Base-by-base conservation (phyloP, 2,888 invertebrate genomes). In the Orchesellides sinensis region DNA sequence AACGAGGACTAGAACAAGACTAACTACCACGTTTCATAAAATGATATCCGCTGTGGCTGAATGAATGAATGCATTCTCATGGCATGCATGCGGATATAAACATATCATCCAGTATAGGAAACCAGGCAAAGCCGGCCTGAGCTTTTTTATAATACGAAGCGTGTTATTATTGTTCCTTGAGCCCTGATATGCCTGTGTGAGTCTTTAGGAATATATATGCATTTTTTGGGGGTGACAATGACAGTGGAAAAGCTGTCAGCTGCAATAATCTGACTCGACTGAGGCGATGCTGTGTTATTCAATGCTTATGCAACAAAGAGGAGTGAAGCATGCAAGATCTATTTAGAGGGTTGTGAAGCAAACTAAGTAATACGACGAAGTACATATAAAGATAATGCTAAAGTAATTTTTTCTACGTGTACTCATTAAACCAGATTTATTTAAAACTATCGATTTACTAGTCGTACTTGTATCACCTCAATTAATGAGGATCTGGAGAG, bases 171-270 rank as follows among this genome's bases (percentile, higher is more conserved):
- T 52, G 52, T 52, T 52, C n/a, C 21, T 52, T 3, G 19, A n/a
- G 19, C 52, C 52, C 17, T 21, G 2, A 52, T 17, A 17, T 17
- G 17, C 52, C 1, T 8, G 19, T 52, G 21, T 52, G 19, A 49
- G 19, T 17, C 17, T 8, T 8, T 52, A 17, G 52, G 21, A 10
- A 21, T 52, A 17, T 10, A 17, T 21, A 12, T 69, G 47, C 56
- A 77, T 59, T 68, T 77, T 69, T 35, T 63, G 68, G 17, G 81
- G 77, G 84, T 84, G 84, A 84, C 81, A 84, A 84, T 75, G 83
- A 83, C 83, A 83, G 80, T 75, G 49, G 81, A 74, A n/a, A 73
- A 84, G 72, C 81, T 84, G 84, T 84, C 80, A 81, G 75, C 56
- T 74, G 80, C 83, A 83, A 78, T 83, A 83, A 79, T 80, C 59